Percentiles rank a stretch among this genome's conserved stretches.
Evolutionary conservation across 2,888 invertebrate species (phyloP).

Genomic region (Hymenopus coronatus): DNA sequence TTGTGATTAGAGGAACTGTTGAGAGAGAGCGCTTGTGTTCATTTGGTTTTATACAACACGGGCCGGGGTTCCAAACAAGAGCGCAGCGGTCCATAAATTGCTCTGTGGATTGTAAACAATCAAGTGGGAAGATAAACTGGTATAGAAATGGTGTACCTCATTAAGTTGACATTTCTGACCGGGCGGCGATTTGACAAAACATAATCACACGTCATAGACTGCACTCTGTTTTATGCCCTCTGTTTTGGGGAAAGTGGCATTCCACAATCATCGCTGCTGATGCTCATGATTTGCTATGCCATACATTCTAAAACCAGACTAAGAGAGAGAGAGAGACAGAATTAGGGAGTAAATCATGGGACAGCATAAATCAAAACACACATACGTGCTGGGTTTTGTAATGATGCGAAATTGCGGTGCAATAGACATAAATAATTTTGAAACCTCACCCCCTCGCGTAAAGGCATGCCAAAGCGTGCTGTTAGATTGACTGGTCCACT

Average conservation of each 20-base stretch:
- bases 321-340: neutral
- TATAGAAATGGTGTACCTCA: neutral
- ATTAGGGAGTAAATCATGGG: neutral
- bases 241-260: neutral
- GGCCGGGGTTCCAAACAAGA: neutral
- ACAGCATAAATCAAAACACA: neutral
- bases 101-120: slow-evolving; percentile 12
- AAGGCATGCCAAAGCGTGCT: neutral
- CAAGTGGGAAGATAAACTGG: neutral
- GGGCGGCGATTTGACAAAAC: slow-evolving; percentile 6
- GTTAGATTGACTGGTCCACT: neutral
- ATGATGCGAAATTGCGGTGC: neutral
- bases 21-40: neutral
- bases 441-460: neutral
- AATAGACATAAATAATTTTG: slow-evolving; percentile 10
- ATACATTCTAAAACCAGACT: neutral
- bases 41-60: neutral
- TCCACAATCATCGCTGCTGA: neutral
- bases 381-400: slow-evolving; percentile 1
- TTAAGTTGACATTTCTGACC: slow-evolving; percentile 6
- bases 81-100: slow-evolving; percentile 6
- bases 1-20: neutral
- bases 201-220: neutral
- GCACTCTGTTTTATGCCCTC: neutral
- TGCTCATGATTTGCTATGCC: neutral